Percentiles rank a stretch among this genome's conserved stretches.
These are phyloP conservation scores for Peromyscus californicus DNA, from an alignment of 2,113 vertebrate genomes.

Conservation along the genomic window DNA sequence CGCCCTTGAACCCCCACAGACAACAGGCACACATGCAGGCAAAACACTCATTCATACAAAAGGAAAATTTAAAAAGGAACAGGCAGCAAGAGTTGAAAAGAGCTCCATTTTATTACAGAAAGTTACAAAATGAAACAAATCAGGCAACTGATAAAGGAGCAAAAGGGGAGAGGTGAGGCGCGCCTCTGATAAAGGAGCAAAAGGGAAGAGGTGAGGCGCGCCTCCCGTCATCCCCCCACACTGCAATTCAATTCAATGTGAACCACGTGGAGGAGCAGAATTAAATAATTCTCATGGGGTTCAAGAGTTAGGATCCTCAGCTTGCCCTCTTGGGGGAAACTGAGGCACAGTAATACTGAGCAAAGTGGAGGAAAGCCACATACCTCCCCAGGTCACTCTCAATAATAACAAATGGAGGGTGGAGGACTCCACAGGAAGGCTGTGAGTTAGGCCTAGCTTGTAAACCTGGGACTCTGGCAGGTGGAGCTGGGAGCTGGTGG, in stretches of 20 bases:
- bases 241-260: constrained; percentile 22
- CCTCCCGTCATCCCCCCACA: not conserved
- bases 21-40: not conserved
- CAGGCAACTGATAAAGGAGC: not conserved
- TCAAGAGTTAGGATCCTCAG: constrained; percentile 37
- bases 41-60: not conserved
- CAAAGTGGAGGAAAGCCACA: constrained; percentile 50
- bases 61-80: too few species aligned
- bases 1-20: not conserved
- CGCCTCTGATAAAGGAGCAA: not conserved
- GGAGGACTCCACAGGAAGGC: not conserved
- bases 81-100: not conserved
- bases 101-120: constrained; percentile 80
- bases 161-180: not conserved
- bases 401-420: not conserved
- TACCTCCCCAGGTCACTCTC: not conserved
- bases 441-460: not conserved
- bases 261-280: constrained; percentile 49
- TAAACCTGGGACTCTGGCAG: constrained; percentile 65
- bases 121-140: constrained; percentile 64
- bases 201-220: not conserved
- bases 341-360: constrained; percentile 74
- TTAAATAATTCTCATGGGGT: constrained; percentile 62
- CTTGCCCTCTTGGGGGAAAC: constrained; percentile 50
- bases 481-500: not conserved